Conservation (phyloP, 2,797 vertebrate species). For the Halcyon chelicuti region DNA sequence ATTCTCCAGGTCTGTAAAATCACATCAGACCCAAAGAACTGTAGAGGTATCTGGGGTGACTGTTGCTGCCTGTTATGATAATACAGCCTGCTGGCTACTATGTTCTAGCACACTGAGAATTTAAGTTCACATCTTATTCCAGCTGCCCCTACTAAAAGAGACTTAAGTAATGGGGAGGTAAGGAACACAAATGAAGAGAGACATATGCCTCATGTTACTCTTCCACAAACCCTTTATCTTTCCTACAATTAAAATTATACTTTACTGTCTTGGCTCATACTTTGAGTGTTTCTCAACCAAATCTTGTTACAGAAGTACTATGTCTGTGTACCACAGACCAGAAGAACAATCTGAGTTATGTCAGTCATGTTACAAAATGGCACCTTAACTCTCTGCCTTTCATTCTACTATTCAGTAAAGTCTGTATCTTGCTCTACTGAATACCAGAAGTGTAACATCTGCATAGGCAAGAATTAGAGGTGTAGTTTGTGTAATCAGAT, state of each 20-base stretch:
- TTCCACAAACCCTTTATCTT: background rate
- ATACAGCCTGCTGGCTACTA: background rate
- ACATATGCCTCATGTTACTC: rapidly evolving
- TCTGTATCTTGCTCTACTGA: background rate
- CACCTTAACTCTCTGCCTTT: background rate
- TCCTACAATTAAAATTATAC: background rate
- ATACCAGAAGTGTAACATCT: background rate
- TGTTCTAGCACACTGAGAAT: background rate
- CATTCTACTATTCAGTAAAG: background rate
- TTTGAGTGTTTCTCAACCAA: background rate
- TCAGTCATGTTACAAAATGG: background rate
- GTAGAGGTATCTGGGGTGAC: background rate
- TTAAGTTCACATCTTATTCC: background rate
- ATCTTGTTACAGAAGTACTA: background rate
- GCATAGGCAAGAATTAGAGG: slow-evolving; percentile 17
- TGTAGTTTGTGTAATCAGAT: slow-evolving; percentile 48
- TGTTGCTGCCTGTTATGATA: background rate
- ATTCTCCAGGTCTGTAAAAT: background rate
- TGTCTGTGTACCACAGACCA: background rate
- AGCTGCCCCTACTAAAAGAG: background rate
- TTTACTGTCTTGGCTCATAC: background rate
- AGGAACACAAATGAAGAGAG: background rate
- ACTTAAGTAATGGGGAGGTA: background rate
- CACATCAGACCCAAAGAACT: background rate
- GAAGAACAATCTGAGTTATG: background rate